Base-by-base conservation (phyloP, 2,797 vertebrate genomes). In the Eulemur albifrons region DNA sequence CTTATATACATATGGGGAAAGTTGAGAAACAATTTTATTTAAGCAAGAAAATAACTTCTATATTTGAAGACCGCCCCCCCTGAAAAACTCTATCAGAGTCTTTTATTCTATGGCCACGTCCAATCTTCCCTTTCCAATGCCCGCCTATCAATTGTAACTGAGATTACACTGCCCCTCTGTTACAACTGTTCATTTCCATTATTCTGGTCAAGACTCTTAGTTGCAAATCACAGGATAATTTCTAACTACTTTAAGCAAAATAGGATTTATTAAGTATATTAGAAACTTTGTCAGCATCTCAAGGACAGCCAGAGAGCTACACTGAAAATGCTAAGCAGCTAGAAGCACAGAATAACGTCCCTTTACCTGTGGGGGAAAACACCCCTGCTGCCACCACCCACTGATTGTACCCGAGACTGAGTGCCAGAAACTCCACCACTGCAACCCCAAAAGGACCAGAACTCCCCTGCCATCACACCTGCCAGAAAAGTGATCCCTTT, bases 221-320 rank as follows among this genome's bases (percentile, higher is more conserved):
- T 7, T 90, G 15, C 13, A 84, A 90, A 86, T 86, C 14, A 83
- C 45, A 84, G n/a, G 30, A 50, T 69, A 40, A 87, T 93, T 69
- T 67, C 59, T 88, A 77, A 69, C 32, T 84, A 84, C 77, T 48
- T 57, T 73, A 76, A 93, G 52, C 38, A 83, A 93, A 94, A 72
- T 43, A 54, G 35, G 18, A 76, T 70, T 89, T 72, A 59, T 67
- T 81, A 32, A 82, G 20, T 32, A 48, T 45, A 70, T 84, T 50
- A 82, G 67, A 45, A 96, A 89, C 18, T 40, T 76, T 20, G 8
- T 61, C 10, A 59, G 52, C 59, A 48, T 85, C 59, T 88, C 54
- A 97, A 85, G 67, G 35, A 48, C 1, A 88, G 4, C 21, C 57
- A 95, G 45, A 92, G 38, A 91, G 35, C n/a, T 32, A 45, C 23